Evolutionary conservation across 2,797 vertebrate genomes (phyloP).

Genomic region (Borostomias antarcticus): DNA sequence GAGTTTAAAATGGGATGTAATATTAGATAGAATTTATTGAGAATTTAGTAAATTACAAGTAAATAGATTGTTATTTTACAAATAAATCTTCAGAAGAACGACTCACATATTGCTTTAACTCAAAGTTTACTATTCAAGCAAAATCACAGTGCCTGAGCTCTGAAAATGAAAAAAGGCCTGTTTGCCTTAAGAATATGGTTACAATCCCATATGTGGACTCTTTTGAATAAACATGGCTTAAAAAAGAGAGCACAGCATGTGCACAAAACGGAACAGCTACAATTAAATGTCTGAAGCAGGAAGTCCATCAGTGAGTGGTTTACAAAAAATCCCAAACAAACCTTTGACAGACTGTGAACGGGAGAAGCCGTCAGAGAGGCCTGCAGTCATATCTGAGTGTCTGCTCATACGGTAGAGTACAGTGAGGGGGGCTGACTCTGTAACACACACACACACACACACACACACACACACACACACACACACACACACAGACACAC

Average conservation of each 20-base stretch:
- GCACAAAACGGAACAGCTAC: slow-evolving; percentile 65
- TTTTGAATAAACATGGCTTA: slow-evolving; percentile 71
- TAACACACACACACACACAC: slow-evolving; percentile 8
- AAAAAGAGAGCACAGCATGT: slow-evolving; percentile 57
- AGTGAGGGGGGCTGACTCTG: slow-evolving; percentile 8
- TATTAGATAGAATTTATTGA: too few species aligned
- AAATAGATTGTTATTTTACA: too few species aligned
- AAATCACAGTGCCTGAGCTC: too few species aligned
- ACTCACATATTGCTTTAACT: too few species aligned
- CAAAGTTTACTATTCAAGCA: not conserved
- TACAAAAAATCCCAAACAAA: slow-evolving; percentile 68
- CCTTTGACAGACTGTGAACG: slow-evolving; percentile 63
- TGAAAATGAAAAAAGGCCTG: not conserved
- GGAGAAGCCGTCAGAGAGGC: slow-evolving; percentile 43
- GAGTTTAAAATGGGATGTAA: too few species aligned
- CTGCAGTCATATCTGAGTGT: slow-evolving; percentile 52
- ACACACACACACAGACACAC: too few species aligned
- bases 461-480: too few species aligned
- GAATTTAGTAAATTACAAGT: too few species aligned
- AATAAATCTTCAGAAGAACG: too few species aligned
- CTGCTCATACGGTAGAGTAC: slow-evolving; percentile 32
- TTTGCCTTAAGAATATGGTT: slow-evolving; percentile 16
- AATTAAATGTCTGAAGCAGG: slow-evolving; percentile 73
- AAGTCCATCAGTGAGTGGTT: slow-evolving; percentile 79
- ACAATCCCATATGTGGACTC: slow-evolving; percentile 67